Conservation (phyloP, 2,113 vertebrate genomes). For the Pangasianodon hypophthalmus region DNA sequence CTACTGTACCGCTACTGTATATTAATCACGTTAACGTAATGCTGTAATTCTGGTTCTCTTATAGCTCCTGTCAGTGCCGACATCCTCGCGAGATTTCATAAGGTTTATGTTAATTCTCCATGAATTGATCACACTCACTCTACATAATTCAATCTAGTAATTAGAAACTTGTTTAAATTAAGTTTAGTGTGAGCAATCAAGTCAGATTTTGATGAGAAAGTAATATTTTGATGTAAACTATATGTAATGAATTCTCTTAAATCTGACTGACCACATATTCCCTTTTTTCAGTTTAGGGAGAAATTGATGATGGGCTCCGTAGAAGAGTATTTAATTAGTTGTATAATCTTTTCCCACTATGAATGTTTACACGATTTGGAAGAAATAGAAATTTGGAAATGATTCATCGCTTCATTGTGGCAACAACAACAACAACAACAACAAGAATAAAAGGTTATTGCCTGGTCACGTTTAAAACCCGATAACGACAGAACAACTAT, state of each 20-base stretch:
- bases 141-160: neutral
- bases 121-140: neutral
- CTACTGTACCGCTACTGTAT: no score
- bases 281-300: neutral
- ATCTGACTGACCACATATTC: neutral
- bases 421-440: no score
- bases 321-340: neutral
- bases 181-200: neutral
- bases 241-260: neutral
- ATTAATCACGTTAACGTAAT: no score
- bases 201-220: neutral
- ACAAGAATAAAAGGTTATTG: neutral
- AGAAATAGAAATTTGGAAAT: neutral
- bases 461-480: neutral
- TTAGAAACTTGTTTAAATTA: neutral
- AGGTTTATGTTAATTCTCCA: neutral
- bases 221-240: neutral
- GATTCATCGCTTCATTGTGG: neutral
- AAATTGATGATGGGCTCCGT: neutral
- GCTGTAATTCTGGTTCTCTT: no score
- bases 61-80: neutral
- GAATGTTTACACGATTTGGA: neutral
- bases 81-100: neutral
- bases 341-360: neutral
- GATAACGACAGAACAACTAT: neutral